Evolutionary conservation across 1,140 invertebrate species (phyloP), one percentile per base, ranked within the genome.

Genomic region (Battus philenor): DNA sequence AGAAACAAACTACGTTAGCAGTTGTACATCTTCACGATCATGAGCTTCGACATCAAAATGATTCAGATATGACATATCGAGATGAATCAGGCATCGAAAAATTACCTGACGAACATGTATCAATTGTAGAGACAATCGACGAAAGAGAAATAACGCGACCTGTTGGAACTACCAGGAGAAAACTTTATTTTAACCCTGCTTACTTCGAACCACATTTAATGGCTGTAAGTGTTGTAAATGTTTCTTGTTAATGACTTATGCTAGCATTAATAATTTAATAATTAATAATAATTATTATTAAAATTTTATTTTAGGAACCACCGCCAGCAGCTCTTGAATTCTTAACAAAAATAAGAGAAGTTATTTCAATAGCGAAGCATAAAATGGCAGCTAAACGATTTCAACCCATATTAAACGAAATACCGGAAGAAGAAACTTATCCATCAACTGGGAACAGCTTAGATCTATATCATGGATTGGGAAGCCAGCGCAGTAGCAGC

Each of bases 261-360:
- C 17, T 18, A 41, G 8, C 32, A 20, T 27, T 6, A 11, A 1
- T 13, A 12, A 26, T 22, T 13, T 24, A 22, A 22, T 18, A n/a
- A 17, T 13, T 22, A 24, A 27, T 32, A 22, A n/a, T 41, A 22
- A 10, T 10, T 20, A 43, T 36, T 38, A 36, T 47, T 43, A 45
- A 3, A 44, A 41, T 29, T 18, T 34, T 34, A 47, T 53, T 88
- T 10, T 72, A 95, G 93, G 90, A 93, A 47, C 95, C 94, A 17
- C 94, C 95, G 8, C 93, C 93, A 49, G 94, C 93, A 13, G 94
- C 94, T 11, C 78, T 95, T 44, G 94, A 97, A 84, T 96, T 97
- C 73, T 82, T 96, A 9, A 87, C 90, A 0, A 95, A 95, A 87
- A 95, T 97, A 43, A 89, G 94, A 45, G 94, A 96, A 88, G 94